Evolutionary conservation across 2,888 invertebrate genomes (phyloP).

Genomic region (Rhodophaea formosa): DNA sequence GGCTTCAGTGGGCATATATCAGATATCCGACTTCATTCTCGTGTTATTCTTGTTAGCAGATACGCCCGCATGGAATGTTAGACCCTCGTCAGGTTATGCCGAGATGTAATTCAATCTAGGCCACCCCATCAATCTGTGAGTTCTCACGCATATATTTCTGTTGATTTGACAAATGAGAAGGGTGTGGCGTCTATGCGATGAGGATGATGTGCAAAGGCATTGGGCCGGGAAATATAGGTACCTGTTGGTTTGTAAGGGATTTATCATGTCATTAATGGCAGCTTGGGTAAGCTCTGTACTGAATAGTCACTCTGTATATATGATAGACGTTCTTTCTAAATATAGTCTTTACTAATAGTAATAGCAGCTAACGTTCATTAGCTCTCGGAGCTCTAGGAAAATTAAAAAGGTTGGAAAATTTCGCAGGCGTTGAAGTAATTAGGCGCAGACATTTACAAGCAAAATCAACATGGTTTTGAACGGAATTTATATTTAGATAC

Average conservation of each 20-base stretch:
- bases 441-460: background rate
- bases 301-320: constrained; percentile 20
- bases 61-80: constrained; percentile 65
- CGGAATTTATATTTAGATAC: background rate
- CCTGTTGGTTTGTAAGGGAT: constrained; percentile 44
- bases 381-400: constrained; percentile 1
- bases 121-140: constrained; percentile 78
- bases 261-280: constrained; percentile 32
- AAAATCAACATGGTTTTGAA: background rate
- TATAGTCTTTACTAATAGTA: background rate
- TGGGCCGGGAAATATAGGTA: constrained; percentile 47
- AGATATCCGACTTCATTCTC: constrained; percentile 58
- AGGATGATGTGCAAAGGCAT: constrained; percentile 53
- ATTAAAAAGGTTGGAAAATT: constrained; percentile 2
- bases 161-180: constrained; percentile 81
- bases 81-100: constrained; percentile 78
- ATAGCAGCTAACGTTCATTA: background rate
- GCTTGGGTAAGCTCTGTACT: constrained; percentile 28
- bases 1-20: constrained; percentile 35
- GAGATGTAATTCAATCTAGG: constrained; percentile 79
- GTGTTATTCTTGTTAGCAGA: constrained; percentile 66
- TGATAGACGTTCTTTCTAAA: background rate
- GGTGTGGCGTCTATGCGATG: constrained; percentile 58
- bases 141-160: constrained; percentile 80
- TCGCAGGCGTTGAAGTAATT: background rate